Percentiles rank a stretch among this genome's conserved stretches.
Evolutionary conservation across 2,888 invertebrate species (phyloP).

Genomic region (Pandemis heparana): DNA sequence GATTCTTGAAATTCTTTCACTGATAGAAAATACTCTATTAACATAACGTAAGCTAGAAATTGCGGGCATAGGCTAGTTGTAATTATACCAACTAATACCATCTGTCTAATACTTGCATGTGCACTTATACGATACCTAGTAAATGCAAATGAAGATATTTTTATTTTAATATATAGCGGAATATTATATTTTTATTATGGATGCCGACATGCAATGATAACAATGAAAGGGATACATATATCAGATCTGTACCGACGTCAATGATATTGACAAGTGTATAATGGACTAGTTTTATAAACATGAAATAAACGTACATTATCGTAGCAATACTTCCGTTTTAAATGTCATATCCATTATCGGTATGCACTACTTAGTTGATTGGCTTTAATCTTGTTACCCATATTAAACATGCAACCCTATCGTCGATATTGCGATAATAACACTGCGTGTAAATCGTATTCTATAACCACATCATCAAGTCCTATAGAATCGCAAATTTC

Average conservation of each 20-base stretch:
- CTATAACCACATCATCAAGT: slow-evolving; percentile 19
- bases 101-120: too few species aligned
- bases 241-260: background rate
- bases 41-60: too few species aligned
- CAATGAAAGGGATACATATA: background rate
- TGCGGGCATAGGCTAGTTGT: too few species aligned
- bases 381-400: background rate
- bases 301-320: too few species aligned
- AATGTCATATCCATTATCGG: too few species aligned
- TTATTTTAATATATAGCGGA: too few species aligned
- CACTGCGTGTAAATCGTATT: slow-evolving; percentile 23
- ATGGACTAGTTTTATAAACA: background rate
- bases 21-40: too few species aligned
- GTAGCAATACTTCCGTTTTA: too few species aligned
- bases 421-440: slow-evolving; percentile 13
- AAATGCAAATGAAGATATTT: too few species aligned
- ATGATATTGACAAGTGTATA: background rate
- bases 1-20: too few species aligned
- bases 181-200: background rate
- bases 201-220: background rate
- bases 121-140: background rate
- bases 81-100: too few species aligned
- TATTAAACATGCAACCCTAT: background rate
- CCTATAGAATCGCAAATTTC: slow-evolving; percentile 22
- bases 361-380: background rate